Conservation (phyloP, 2,797 vertebrate genomes). For the Megalops cyprinoides region DNA sequence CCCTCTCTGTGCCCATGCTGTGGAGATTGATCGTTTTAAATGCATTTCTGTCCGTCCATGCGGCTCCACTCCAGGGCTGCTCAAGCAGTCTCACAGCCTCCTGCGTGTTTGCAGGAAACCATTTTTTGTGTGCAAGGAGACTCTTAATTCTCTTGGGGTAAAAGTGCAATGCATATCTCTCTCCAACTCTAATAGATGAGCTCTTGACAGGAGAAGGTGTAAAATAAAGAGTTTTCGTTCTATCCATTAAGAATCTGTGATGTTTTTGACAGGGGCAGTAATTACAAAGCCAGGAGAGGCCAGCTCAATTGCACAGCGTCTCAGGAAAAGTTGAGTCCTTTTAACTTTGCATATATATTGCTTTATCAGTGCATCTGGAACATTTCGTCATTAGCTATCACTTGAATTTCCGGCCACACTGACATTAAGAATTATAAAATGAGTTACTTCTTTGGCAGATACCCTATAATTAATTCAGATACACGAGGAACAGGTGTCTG, state of each 20-base stretch:
- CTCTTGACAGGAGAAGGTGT: background rate
- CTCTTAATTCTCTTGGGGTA: background rate
- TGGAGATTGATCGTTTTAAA: no score
- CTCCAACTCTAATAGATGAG: background rate
- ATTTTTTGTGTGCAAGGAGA: background rate
- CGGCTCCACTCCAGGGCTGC: no score
- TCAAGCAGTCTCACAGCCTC: no score
- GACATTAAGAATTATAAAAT: no score
- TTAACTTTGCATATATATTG: background rate
- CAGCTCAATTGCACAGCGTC: background rate
- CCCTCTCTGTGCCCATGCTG: no score
- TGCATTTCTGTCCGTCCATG: no score
- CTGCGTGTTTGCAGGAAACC: background rate
- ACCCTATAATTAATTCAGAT: background rate
- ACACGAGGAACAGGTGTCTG: background rate
- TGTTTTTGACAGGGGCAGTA: background rate
- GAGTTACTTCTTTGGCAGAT: background rate
- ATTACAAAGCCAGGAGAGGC: background rate
- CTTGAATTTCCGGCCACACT: background rate
- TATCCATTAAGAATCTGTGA: background rate
- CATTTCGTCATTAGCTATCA: background rate
- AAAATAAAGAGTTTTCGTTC: background rate
- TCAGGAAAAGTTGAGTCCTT: background rate
- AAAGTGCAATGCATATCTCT: background rate
- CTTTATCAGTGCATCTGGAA: background rate